Evolutionary conservation across 2,888 invertebrate genomes (phyloP).

Genomic region (Drosophila pseudotakahashii): DNA sequence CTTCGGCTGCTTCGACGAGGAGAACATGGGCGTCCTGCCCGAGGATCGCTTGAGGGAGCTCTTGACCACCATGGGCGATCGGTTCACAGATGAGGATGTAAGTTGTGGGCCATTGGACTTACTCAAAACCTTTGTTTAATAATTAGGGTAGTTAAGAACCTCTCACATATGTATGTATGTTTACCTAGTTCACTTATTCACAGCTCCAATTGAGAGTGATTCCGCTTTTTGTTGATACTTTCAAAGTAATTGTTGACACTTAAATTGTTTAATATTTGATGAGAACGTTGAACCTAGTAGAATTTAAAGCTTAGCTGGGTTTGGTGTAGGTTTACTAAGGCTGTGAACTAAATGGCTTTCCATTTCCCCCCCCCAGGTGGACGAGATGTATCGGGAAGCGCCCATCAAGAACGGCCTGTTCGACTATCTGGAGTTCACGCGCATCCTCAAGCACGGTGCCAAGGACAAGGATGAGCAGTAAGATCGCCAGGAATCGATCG

Average conservation of each 20-base stretch:
- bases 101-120: constrained; percentile 29
- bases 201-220: background rate
- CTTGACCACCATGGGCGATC: constrained; percentile 98
- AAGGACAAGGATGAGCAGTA: constrained; percentile 98
- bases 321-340: background rate
- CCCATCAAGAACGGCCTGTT: constrained; percentile 96
- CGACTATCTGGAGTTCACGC: constrained; percentile 99
- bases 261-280: background rate
- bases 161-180: background rate
- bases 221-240: background rate
- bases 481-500: constrained; percentile 43
- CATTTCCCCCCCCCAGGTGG: constrained; percentile 86
- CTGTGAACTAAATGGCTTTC: background rate
- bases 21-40: constrained; percentile 95
- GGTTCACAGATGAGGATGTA: constrained; percentile 96
- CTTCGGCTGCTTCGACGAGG: constrained; percentile 99
- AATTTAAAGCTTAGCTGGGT: background rate
- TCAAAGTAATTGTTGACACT: background rate
- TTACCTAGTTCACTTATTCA: background rate
- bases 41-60: constrained; percentile 98
- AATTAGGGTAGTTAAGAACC: background rate
- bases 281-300: background rate
- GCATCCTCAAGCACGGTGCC: constrained; percentile 99
- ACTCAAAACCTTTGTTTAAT: too few relatives aligned
- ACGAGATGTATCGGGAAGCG: constrained; percentile 99